A percentile compares a stretch with the other conserved stretches of the same genome.
Conservation (phyloP, 2,113 vertebrate genomes). For the Rhegmatorhina hoffmannsi region DNA sequence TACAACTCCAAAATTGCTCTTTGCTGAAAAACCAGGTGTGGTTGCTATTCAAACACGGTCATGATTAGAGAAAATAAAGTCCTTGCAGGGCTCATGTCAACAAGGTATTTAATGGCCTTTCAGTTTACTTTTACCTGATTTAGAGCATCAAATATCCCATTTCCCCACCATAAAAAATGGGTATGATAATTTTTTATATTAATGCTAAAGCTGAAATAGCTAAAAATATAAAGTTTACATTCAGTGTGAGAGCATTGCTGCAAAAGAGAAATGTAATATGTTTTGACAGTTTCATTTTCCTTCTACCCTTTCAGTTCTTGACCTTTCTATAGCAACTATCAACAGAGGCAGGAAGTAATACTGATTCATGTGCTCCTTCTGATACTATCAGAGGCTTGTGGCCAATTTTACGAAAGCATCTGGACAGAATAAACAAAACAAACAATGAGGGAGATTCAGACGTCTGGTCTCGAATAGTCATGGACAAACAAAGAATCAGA, state of each 20-base stretch:
- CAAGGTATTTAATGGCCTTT: neutral
- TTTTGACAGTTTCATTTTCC: constrained; percentile 17
- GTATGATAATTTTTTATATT: neutral
- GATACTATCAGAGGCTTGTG: neutral
- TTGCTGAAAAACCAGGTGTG: neutral
- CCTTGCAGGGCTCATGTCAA: neutral
- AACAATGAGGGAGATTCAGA: neutral
- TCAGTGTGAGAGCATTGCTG: neutral
- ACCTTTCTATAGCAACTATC: constrained; percentile 17
- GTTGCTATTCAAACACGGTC: neutral
- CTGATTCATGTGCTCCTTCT: neutral
- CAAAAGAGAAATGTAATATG: neutral
- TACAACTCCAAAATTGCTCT: neutral
- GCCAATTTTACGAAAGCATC: neutral
- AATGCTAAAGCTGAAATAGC: neutral
- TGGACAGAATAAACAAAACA: neutral
- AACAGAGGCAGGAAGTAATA: neutral
- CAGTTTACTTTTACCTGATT: neutral
- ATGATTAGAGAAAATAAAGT: neutral
- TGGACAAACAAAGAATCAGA: neutral
- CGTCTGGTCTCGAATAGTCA: neutral
- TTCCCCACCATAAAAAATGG: neutral
- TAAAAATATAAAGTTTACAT: neutral
- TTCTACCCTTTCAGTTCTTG: constrained; percentile 8
- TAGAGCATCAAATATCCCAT: neutral